Percentiles rank a stretch among this genome's conserved stretches.
These are phyloP conservation scores for Conus ventricosus DNA, from an alignment of 1,140 invertebrate genomes.

Conservation along the genomic window DNA sequence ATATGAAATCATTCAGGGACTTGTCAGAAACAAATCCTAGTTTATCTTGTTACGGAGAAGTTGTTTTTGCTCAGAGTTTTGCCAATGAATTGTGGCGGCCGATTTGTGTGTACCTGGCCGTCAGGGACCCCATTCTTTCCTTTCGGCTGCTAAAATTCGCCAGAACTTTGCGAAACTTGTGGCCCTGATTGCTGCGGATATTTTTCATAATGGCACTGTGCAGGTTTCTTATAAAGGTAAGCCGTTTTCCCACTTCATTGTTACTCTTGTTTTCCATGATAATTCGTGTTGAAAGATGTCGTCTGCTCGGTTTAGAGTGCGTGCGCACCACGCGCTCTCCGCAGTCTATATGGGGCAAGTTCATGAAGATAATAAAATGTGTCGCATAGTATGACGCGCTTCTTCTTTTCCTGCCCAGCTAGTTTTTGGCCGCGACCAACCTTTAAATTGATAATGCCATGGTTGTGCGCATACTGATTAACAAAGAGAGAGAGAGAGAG, in stretches of 20 bases:
- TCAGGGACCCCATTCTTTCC: constrained; percentile 12
- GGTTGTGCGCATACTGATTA: too few relatives aligned
- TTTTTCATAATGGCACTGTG: constrained; percentile 19
- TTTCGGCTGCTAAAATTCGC: constrained; percentile 32
- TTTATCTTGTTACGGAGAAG: constrained; percentile 29
- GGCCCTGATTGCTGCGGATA: constrained; percentile 21
- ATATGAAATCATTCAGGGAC: constrained; percentile 33
- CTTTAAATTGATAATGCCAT: too few relatives aligned
- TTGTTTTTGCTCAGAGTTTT: constrained; percentile 9
- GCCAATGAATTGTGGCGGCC: background rate
- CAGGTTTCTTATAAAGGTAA: constrained; percentile 35
- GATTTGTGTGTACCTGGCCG: constrained; percentile 15
- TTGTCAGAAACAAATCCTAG: constrained; percentile 22
- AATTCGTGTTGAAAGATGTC: background rate
- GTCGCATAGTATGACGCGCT: too few relatives aligned
- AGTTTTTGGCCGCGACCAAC: too few relatives aligned
- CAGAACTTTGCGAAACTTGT: constrained; percentile 23
- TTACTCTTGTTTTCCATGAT: background rate
- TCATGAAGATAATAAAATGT: too few relatives aligned
- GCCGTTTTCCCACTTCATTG: background rate
- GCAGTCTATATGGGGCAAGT: background rate
- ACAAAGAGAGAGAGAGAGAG: too few relatives aligned
- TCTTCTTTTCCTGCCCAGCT: too few relatives aligned
- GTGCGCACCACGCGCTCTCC: background rate
- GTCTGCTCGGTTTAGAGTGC: background rate